phyloP scores from a whole-genome alignment of 2,113 vertebrate genomes.

The Zapus hudsonius region DNA sequence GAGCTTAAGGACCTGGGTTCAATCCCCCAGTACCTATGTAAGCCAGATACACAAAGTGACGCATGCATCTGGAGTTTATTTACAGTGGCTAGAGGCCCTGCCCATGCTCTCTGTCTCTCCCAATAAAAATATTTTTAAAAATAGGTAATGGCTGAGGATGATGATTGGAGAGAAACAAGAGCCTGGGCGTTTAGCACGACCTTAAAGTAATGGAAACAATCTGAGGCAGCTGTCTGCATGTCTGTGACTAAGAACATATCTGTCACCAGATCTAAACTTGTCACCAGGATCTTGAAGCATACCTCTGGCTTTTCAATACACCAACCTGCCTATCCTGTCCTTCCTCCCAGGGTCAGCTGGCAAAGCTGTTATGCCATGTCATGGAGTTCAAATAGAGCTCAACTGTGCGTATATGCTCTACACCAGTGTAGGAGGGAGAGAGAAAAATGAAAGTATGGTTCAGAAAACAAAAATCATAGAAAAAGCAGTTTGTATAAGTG shows the following conservation, averaged over 20 bases:
- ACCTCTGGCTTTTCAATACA: no score
- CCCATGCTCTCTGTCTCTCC: no score
- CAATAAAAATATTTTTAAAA: no score
- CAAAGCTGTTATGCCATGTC: background rate
- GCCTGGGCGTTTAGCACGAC: background rate
- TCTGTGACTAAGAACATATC: background rate
- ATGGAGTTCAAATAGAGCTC: background rate
- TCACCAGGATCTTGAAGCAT: background rate
- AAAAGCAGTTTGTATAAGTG: background rate
- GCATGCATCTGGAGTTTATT: no score
- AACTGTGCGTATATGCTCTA: background rate
- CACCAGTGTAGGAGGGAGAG: background rate
- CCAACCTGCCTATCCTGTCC: rapidly evolving
- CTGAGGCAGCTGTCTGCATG: background rate
- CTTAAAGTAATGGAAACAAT: background rate
- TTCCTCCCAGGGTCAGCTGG: background rate
- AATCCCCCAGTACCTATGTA: no score
- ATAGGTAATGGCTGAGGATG: background rate
- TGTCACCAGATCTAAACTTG: background rate
- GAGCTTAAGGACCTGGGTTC: no score
- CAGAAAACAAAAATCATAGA: background rate
- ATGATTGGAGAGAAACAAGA: background rate
- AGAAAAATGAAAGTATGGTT: background rate
- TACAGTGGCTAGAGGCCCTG: no score
- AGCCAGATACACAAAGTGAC: no score